Percentiles rank a stretch among this genome's conserved stretches.
These are phyloP conservation scores for Melieria omissa DNA, from an alignment of 2,888 invertebrate genomes.

Conservation along the genomic window DNA sequence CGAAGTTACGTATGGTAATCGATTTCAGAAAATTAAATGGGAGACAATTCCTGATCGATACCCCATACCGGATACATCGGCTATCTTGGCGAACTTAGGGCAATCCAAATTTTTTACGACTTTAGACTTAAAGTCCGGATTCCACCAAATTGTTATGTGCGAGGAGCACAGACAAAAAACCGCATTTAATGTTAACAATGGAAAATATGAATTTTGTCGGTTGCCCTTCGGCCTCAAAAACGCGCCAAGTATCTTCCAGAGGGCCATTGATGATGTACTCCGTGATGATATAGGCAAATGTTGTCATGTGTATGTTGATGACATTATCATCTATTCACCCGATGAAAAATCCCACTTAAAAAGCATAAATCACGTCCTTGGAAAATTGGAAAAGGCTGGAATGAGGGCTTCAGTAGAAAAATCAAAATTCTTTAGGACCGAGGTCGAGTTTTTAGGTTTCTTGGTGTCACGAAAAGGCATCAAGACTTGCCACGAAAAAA, in stretches of 20 bases:
- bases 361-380: background rate
- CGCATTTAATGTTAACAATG: slow-evolving; percentile 25
- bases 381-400: too few species aligned
- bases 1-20: background rate
- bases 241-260: background rate
- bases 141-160: slow-evolving; percentile 21
- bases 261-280: too few species aligned
- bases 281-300: too few species aligned
- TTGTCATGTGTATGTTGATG: slow-evolving; percentile 23
- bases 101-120: slow-evolving; percentile 26
- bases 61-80: slow-evolving; percentile 27
- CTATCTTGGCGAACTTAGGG: slow-evolving; percentile 25
- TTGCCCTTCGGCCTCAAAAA: slow-evolving; percentile 7
- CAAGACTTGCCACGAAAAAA: slow-evolving; percentile 34
- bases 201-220: slow-evolving; percentile 17
- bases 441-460: slow-evolving; percentile 31
- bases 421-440: too few species aligned
- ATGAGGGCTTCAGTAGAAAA: too few species aligned
- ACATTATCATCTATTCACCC: slow-evolving; percentile 31
- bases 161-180: slow-evolving; percentile 29
- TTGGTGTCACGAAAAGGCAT: slow-evolving; percentile 32
- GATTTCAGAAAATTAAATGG: background rate
- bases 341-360: slow-evolving; percentile 29
- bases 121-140: slow-evolving; percentile 24
- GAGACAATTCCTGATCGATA: background rate